These are phyloP conservation scores for Bagarius yarrelli DNA, from an alignment of 2,113 vertebrate species.

Conservation along the genomic window DNA sequence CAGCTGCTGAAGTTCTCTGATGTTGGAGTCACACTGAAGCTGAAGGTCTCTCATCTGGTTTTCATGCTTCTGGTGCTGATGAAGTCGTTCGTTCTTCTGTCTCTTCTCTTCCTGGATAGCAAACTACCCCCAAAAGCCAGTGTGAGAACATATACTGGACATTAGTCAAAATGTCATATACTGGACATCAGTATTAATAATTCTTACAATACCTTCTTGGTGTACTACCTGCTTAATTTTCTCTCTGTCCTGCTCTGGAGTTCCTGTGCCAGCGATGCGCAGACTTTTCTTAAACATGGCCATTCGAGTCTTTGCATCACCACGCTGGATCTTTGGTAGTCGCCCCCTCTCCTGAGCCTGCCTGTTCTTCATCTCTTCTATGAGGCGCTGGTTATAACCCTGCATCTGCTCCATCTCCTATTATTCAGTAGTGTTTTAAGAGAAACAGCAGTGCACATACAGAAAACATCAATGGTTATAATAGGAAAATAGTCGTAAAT, in stretches of 20 bases:
- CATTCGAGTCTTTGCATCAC: conserved; percentile 97
- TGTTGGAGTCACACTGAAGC: conserved; percentile 93
- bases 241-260: conserved; percentile 93
- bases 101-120: conserved; percentile 93
- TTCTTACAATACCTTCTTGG: not conserved
- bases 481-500: too few species aligned
- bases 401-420: conserved; percentile 99
- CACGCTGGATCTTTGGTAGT: conserved; percentile 94
- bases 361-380: conserved; percentile 92
- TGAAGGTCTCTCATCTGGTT: conserved; percentile 98
- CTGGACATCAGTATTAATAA: not conserved
- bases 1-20: conserved; percentile 92
- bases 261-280: conserved; percentile 87
- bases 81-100: conserved; percentile 92
- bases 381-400: conserved; percentile 90
- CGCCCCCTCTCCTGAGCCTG: conserved; percentile 91
- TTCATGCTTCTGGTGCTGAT: conserved; percentile 97
- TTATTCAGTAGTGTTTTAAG: conserved; percentile 18
- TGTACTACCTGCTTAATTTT: conserved; percentile 90
- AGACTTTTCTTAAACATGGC: conserved; percentile 99
- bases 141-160: not conserved
- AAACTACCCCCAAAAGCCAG: conserved; percentile 74
- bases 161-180: too few species aligned
- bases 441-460: not conserved
- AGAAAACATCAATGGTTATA: not conserved